A percentile compares a stretch with the other conserved stretches of the same genome.
Evolutionary conservation across 1,140 invertebrate species (phyloP).

Genomic region (Drosophila biarmipes): DNA sequence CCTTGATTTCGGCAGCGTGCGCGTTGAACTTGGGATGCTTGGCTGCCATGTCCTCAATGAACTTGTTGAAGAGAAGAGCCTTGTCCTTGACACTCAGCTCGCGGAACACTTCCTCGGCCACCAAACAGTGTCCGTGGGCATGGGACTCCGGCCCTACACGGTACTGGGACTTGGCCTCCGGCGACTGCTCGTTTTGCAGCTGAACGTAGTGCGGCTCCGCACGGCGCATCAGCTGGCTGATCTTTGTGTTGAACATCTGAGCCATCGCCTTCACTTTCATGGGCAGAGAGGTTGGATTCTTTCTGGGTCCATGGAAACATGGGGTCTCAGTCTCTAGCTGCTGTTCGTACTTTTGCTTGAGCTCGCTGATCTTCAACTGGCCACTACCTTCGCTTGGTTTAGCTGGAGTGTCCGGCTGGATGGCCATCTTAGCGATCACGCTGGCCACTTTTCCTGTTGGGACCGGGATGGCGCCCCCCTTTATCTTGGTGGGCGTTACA

Average conservation of each 20-base stretch:
- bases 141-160: not conserved
- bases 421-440: conserved; percentile 63
- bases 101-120: conserved; percentile 76
- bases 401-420: conserved; percentile 32
- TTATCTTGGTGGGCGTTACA: conserved; percentile 58
- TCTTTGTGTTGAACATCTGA: conserved; percentile 71
- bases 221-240: conserved; percentile 61
- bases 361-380: conserved; percentile 56
- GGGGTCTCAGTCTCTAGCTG: conserved; percentile 6
- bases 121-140: conserved; percentile 45
- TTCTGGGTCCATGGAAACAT: not conserved
- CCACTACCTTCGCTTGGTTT: conserved; percentile 36
- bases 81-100: conserved; percentile 80
- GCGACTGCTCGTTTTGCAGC: conserved; percentile 66
- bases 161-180: conserved; percentile 18
- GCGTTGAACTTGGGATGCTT: conserved; percentile 75
- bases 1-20: conserved; percentile 59
- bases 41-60: conserved; percentile 70
- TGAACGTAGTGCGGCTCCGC: conserved; percentile 47
- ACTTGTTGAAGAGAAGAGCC: conserved; percentile 73
- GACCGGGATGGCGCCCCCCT: not conserved
- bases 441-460: conserved; percentile 64
- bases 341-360: conserved; percentile 67
- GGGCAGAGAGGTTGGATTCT: conserved; percentile 39
- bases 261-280: conserved; percentile 76